Evolutionary conservation across 1,140 invertebrate species (phyloP).

Genomic region (Penaeus chinensis): DNA sequence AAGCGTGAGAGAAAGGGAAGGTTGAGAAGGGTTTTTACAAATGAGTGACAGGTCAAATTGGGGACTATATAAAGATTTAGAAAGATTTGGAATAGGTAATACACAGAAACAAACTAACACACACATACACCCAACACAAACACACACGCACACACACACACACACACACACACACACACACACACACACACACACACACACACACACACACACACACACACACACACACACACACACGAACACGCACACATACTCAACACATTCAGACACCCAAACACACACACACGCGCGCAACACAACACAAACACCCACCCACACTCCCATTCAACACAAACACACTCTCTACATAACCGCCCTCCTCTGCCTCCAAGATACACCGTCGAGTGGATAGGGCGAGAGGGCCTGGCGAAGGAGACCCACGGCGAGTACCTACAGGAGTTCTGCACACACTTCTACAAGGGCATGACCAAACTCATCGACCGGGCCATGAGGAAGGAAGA

Average conservation of each 20-base stretch:
- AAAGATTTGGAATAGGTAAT: background rate
- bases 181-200: background rate
- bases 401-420: slow-evolving; percentile 91
- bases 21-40: too few species aligned
- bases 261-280: background rate
- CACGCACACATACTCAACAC: background rate
- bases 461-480: slow-evolving; percentile 92
- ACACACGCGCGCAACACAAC: background rate
- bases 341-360: too few species aligned
- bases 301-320: background rate
- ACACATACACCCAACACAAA: background rate
- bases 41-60: too few species aligned
- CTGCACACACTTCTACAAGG: slow-evolving; percentile 93
- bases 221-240: background rate
- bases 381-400: slow-evolving; percentile 96
- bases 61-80: too few species aligned
- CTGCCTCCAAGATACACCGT: slow-evolving; percentile 83
- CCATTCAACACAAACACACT: background rate
- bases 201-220: background rate
- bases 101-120: background rate
- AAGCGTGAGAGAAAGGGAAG: too few species aligned
- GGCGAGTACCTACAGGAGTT: slow-evolving; percentile 95
- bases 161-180: background rate
- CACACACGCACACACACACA: background rate
- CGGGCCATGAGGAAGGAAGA: slow-evolving; percentile 95